phyloP scores from a whole-genome alignment of 2,113 vertebrate species.

The Hassar affinis region DNA sequence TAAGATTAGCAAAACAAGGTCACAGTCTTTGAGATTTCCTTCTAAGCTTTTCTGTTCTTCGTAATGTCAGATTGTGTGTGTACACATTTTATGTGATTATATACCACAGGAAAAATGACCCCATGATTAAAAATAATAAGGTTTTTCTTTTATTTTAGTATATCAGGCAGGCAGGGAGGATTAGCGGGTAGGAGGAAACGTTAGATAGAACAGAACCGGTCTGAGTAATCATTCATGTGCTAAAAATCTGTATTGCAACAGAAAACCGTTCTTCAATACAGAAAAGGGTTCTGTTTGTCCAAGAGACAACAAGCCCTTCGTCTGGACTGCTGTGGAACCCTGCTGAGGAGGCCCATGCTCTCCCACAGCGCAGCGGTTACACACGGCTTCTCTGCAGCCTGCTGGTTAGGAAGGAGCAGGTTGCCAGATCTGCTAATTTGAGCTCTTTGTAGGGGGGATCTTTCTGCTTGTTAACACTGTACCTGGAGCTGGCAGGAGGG shows the following conservation, averaged over 20 bases:
- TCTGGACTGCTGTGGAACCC: slow-evolving; percentile 28
- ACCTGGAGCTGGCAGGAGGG: slow-evolving; percentile 7
- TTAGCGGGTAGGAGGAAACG: no score
- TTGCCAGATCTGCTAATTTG: slow-evolving; percentile 49
- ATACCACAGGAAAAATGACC: not conserved
- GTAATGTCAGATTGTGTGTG: no score
- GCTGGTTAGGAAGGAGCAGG: slow-evolving; percentile 36
- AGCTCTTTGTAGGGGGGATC: slow-evolving; percentile 42
- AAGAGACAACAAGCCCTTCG: slow-evolving; percentile 17
- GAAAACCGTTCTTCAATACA: not conserved
- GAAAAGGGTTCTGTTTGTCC: not conserved
- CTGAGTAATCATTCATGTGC: not conserved
- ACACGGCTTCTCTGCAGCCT: slow-evolving; percentile 34
- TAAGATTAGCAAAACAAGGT: not conserved
- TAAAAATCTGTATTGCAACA: no score
- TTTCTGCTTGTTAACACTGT: slow-evolving; percentile 39
- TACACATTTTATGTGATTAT: not conserved
- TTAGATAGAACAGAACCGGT: not conserved
- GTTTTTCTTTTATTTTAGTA: not conserved
- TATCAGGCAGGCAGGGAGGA: no score
- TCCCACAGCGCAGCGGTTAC: slow-evolving; percentile 46
- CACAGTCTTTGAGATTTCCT: not conserved
- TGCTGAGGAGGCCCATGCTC: slow-evolving; percentile 35
- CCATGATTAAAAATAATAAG: not conserved
- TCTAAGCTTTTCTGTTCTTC: not conserved